phyloP scores from a whole-genome alignment of 2,797 vertebrate genomes.

The Protosalanx chinensis region DNA sequence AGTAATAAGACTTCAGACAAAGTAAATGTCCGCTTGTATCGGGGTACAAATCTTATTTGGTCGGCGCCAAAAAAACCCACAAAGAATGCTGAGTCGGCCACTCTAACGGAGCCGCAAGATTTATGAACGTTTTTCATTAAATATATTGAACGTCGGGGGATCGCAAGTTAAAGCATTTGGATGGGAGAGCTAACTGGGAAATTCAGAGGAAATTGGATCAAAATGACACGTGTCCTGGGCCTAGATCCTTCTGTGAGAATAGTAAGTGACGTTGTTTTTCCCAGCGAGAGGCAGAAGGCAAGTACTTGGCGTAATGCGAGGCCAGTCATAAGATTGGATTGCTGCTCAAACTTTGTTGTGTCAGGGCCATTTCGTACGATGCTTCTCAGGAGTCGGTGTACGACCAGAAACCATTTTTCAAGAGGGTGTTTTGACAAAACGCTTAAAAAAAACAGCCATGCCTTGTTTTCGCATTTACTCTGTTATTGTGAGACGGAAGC shows the following conservation, averaged over 20 bases:
- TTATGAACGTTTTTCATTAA: slow-evolving; percentile 81
- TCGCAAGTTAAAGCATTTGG: slow-evolving; percentile 63
- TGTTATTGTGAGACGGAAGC: neutral
- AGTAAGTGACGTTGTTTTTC: slow-evolving; percentile 29
- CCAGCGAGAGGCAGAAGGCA: slow-evolving; percentile 14
- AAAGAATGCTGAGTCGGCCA: slow-evolving; percentile 76
- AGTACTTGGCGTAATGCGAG: neutral
- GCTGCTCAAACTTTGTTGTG: neutral
- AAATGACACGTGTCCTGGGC: slow-evolving; percentile 27
- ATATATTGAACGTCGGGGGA: slow-evolving; percentile 61
- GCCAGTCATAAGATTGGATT: neutral
- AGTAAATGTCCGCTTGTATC: slow-evolving; percentile 71
- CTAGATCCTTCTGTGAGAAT: slow-evolving; percentile 23
- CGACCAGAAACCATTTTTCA: neutral
- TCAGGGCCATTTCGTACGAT: neutral
- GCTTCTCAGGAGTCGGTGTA: neutral
- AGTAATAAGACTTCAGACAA: slow-evolving; percentile 75
- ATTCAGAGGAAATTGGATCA: slow-evolving; percentile 44
- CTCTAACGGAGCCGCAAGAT: slow-evolving; percentile 65
- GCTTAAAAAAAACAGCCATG: neutral
- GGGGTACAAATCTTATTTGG: slow-evolving; percentile 81
- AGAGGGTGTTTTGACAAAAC: neutral
- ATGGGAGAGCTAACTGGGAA: slow-evolving; percentile 54
- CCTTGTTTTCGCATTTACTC: too few relatives aligned
- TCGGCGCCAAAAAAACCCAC: slow-evolving; percentile 63